phyloP scores from a whole-genome alignment of 2,797 vertebrate genomes.

The Nannoperca australis region DNA sequence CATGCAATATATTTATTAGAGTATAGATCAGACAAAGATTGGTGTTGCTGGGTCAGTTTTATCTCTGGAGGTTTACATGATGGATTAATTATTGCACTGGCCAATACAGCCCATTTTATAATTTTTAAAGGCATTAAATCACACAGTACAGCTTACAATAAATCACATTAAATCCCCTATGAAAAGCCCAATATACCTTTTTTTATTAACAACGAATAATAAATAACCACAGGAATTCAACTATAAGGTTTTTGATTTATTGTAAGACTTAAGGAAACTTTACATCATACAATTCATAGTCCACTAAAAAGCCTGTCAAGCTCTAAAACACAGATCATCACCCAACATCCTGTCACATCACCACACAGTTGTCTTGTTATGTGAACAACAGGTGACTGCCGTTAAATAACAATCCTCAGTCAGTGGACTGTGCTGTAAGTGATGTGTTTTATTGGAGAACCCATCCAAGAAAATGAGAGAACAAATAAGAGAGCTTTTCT shows the following conservation, averaged over 20 bases:
- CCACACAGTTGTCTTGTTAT: not conserved
- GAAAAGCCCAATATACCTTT: not conserved
- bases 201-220: not conserved
- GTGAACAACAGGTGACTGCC: not conserved
- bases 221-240: not conserved
- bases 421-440: not conserved
- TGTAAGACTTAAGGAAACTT: not conserved
- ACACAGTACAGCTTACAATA: not conserved
- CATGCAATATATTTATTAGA: not conserved
- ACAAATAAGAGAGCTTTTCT: slow-evolving; percentile 1
- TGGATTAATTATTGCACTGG: slow-evolving; percentile 8
- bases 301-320: not conserved
- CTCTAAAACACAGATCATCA: not conserved
- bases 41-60: not conserved
- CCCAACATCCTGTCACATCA: not conserved
- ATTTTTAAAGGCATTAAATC: not conserved
- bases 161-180: not conserved
- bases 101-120: not conserved
- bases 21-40: slow-evolving; percentile 8
- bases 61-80: slow-evolving; percentile 10
- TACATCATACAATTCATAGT: not conserved
- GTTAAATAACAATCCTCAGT: not conserved
- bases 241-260: not conserved
- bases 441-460: slow-evolving; percentile 4
- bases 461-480: not conserved